Percentiles rank a stretch among this genome's conserved stretches.
Conservation (phyloP, 2,888 invertebrate species). For the Acheta domesticus region DNA sequence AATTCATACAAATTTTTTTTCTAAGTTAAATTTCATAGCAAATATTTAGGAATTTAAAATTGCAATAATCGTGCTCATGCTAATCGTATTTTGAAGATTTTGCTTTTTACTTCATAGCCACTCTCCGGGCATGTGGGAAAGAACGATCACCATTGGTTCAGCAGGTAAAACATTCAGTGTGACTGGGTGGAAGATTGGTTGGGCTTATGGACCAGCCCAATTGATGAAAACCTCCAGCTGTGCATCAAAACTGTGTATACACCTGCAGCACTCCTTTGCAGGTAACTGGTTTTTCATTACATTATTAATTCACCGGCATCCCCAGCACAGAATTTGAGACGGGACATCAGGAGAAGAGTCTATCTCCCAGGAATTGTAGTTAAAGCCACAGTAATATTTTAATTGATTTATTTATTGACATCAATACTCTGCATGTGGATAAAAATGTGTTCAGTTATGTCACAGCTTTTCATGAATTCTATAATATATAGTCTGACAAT, state of each 20-base stretch:
- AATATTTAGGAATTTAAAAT: too few species aligned
- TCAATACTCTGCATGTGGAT: too few species aligned
- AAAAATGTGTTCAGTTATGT: too few species aligned
- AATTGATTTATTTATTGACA: not conserved
- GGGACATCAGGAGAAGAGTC: too few species aligned
- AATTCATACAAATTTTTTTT: too few species aligned
- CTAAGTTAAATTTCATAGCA: too few species aligned
- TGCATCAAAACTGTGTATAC: conserved; percentile 93
- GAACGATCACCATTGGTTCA: conserved; percentile 94
- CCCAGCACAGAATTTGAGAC: too few species aligned
- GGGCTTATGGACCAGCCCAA: conserved; percentile 89
- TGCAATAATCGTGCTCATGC: too few species aligned
- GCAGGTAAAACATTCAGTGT: conserved; percentile 98
- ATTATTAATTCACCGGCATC: too few species aligned
- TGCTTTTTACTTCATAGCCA: conserved; percentile 56
- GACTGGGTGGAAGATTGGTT: conserved; percentile 96
- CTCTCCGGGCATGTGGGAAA: conserved; percentile 97
- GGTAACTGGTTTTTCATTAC: conserved; percentile 46
- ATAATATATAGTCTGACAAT: too few species aligned
- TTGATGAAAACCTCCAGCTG: conserved; percentile 80
- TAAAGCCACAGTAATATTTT: too few species aligned
- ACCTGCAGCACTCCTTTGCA: conserved; percentile 86
- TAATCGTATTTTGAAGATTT: not conserved
- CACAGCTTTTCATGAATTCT: too few species aligned
- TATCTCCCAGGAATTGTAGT: not conserved